These are phyloP conservation scores for Cyprinus carpio DNA, from an alignment of 2,113 vertebrate species.

Conservation along the genomic window DNA sequence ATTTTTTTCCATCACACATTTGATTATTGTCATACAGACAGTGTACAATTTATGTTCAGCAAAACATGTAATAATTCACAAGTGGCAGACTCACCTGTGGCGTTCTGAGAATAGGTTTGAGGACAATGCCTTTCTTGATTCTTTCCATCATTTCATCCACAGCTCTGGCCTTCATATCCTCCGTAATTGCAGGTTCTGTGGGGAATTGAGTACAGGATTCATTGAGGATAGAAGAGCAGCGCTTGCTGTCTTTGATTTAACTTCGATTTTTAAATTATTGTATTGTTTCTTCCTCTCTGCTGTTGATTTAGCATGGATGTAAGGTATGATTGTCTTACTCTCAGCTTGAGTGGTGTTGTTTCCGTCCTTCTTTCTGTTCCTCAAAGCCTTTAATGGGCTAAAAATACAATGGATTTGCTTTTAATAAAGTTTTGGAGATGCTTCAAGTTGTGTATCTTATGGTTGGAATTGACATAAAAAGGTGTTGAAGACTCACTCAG, in stretches of 20 bases:
- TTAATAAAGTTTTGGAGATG: neutral
- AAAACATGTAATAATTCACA: neutral
- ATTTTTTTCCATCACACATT: no score
- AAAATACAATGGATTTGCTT: neutral
- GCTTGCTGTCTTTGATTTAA: neutral
- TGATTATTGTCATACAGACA: neutral
- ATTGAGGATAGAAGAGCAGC: neutral
- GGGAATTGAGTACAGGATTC: neutral
- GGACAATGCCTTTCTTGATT: constrained; percentile 78
- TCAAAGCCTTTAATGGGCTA: constrained; percentile 68
- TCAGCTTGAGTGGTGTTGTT: constrained; percentile 22
- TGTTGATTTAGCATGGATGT: neutral
- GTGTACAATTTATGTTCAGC: neutral
- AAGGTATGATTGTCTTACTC: constrained; percentile 58
- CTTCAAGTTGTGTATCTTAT: neutral
- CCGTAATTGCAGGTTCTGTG: constrained; percentile 45
- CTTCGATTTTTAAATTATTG: neutral
- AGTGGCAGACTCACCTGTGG: constrained; percentile 61
- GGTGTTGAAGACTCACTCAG: constrained; percentile 37
- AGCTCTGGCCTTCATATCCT: constrained; percentile 68
- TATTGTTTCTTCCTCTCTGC: neutral
- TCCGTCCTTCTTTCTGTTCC: constrained; percentile 63
- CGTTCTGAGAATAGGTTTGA: constrained; percentile 64
- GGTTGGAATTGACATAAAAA: neutral
- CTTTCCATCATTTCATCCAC: constrained; percentile 86